Evolutionary conservation across 2,113 vertebrate species (phyloP).

Genomic region (Megaleporinus macrocephalus): DNA sequence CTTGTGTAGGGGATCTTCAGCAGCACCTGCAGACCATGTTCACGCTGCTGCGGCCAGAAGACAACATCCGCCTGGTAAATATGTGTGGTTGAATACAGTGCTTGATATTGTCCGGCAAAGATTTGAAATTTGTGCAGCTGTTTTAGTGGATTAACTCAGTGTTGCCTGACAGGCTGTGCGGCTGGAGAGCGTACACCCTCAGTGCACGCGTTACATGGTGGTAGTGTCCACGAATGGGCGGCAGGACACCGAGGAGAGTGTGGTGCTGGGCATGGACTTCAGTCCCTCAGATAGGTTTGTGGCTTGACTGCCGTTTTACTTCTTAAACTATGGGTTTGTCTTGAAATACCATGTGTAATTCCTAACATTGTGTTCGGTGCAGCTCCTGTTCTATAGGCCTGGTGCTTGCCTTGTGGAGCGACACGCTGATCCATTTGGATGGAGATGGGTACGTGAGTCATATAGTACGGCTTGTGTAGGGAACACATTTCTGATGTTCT

Average conservation of each 20-base stretch:
- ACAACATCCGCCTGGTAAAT: slow-evolving; percentile 95
- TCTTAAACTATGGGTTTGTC: neutral
- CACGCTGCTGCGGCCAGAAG: slow-evolving; percentile 93
- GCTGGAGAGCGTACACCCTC: slow-evolving; percentile 91
- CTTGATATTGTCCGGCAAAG: neutral
- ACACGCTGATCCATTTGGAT: slow-evolving; percentile 96
- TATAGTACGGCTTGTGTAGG: no score
- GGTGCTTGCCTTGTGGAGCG: slow-evolving; percentile 97
- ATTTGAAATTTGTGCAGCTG: neutral
- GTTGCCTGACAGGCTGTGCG: slow-evolving; percentile 85
- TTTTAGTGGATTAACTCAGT: neutral
- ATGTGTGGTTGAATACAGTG: no score
- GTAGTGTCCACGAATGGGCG: slow-evolving; percentile 97
- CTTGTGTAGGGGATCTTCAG: slow-evolving; percentile 89
- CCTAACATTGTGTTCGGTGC: no score
- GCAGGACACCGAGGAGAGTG: slow-evolving; percentile 96
- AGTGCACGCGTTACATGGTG: slow-evolving; percentile 96
- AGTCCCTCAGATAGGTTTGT: slow-evolving; percentile 89
- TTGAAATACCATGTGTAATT: slow-evolving; percentile 7
- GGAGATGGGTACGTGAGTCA: slow-evolving; percentile 90
- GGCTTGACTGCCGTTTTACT: neutral
- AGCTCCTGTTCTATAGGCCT: slow-evolving; percentile 88
- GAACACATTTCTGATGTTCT: neutral
- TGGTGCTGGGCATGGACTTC: slow-evolving; percentile 97
- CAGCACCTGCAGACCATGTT: slow-evolving; percentile 99